These are phyloP conservation scores for Amorpha juglandis DNA, from an alignment of 2,888 invertebrate species.

Conservation along the genomic window DNA sequence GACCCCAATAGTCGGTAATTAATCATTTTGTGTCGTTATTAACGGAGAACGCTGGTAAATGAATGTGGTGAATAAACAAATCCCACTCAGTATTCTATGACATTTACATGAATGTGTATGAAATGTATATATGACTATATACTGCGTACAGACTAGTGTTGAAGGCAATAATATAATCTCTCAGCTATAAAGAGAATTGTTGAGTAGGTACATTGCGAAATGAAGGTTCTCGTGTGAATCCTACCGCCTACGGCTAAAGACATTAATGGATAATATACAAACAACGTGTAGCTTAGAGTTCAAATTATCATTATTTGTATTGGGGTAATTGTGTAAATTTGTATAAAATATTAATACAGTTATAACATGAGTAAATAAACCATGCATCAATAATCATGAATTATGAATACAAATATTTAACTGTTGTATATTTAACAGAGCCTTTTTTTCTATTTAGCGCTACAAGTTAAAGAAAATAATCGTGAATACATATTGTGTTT, in stretches of 20 bases:
- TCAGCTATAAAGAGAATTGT: conserved; percentile 1
- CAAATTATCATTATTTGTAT: background rate
- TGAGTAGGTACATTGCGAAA: background rate
- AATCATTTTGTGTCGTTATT: conserved; percentile 62
- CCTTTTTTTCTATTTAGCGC: conserved; percentile 12
- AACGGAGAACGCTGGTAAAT: conserved; percentile 27
- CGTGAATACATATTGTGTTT: conserved; percentile 23
- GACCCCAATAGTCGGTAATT: conserved; percentile 69
- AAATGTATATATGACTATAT: background rate
- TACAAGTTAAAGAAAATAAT: conserved; percentile 6
- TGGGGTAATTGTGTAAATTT: background rate
- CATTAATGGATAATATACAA: conserved; percentile 3
- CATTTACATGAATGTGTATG: conserved; percentile 2
- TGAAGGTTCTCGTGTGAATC: background rate
- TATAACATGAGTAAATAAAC: background rate
- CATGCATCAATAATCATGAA: background rate
- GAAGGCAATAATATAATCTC: conserved; percentile 11
- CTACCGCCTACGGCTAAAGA: background rate
- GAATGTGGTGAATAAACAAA: conserved; percentile 33
- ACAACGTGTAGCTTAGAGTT: background rate
- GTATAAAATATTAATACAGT: background rate
- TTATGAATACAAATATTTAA: background rate
- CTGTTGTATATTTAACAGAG: background rate
- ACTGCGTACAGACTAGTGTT: background rate
- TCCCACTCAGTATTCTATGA: background rate